phyloP scores from a whole-genome alignment of 2,888 invertebrate species.

The Crematogaster levior region DNA sequence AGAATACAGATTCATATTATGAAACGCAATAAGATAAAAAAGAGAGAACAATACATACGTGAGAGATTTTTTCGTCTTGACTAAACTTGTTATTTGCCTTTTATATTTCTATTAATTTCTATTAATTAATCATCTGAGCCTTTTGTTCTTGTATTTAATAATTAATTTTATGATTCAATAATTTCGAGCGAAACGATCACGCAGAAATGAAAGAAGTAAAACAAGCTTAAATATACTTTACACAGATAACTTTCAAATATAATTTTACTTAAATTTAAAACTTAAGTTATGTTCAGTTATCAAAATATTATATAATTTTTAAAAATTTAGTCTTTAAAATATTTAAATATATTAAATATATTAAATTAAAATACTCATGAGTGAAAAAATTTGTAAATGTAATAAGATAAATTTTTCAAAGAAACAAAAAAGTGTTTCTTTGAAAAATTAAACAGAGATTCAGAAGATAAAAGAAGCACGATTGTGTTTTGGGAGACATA shows the following conservation, averaged over 20 bases:
- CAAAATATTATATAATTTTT: neutral
- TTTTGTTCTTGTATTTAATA: no score
- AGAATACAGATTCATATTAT: no score
- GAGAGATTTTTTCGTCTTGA: no score
- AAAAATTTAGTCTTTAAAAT: neutral
- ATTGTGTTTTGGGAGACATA: neutral
- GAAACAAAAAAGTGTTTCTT: neutral
- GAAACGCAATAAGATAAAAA: no score
- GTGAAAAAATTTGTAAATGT: neutral
- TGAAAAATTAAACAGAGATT: slow-evolving; percentile 5
- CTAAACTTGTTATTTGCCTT: no score
- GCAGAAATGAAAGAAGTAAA: neutral
- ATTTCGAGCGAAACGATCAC: neutral
- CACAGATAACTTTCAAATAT: neutral
- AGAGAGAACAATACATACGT: no score
- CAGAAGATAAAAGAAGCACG: neutral
- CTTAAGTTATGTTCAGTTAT: neutral
- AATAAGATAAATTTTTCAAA: neutral
- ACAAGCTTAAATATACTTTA: neutral
- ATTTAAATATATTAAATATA: no score
- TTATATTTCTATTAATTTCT: no score
- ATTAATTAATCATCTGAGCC: no score
- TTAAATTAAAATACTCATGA: slow-evolving; percentile 10
- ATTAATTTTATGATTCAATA: neutral
- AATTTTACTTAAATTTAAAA: neutral